A percentile compares a stretch with the other conserved stretches of the same genome.
These are phyloP conservation scores for Melanerpes aurifrons DNA, from an alignment of 2,113 vertebrate species.

Conservation along the genomic window DNA sequence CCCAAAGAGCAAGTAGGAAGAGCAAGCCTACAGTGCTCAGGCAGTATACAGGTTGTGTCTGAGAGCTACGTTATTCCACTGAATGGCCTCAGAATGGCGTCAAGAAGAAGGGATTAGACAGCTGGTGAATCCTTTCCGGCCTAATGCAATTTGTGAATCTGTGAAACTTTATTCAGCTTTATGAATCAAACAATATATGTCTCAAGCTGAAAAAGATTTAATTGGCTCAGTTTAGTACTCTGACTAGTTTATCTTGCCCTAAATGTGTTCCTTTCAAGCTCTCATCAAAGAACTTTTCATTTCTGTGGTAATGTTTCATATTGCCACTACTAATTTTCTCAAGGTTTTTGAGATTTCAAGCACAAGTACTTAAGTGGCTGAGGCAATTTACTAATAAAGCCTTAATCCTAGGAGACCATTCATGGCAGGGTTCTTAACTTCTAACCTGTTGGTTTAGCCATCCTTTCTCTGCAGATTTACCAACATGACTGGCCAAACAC, in stretches of 20 bases:
- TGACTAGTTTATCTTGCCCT: neutral
- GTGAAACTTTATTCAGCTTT: neutral
- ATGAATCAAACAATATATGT: neutral
- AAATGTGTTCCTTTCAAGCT: neutral
- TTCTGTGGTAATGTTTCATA: neutral
- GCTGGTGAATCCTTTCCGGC: rapidly evolving
- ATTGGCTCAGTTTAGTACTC: neutral
- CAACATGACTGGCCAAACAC: neutral
- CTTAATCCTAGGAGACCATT: neutral
- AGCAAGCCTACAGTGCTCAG: neutral
- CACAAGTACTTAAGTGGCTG: neutral
- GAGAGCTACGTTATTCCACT: rapidly evolving
- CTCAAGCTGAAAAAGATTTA: neutral
- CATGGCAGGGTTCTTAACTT: rapidly evolving
- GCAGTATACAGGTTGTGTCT: neutral
- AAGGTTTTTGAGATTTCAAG: neutral
- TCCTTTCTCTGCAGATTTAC: neutral
- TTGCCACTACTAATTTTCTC: neutral
- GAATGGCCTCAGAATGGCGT: neutral
- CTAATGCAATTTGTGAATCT: too few relatives aligned
- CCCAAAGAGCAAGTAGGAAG: neutral
- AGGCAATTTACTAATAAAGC: neutral
- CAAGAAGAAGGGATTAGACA: neutral
- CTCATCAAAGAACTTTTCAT: neutral
- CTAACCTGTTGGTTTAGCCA: neutral